Percentiles rank a stretch among this genome's conserved stretches.
Evolutionary conservation across 1,140 invertebrate species (phyloP).

Genomic region (Listronotus bonariensis): DNA sequence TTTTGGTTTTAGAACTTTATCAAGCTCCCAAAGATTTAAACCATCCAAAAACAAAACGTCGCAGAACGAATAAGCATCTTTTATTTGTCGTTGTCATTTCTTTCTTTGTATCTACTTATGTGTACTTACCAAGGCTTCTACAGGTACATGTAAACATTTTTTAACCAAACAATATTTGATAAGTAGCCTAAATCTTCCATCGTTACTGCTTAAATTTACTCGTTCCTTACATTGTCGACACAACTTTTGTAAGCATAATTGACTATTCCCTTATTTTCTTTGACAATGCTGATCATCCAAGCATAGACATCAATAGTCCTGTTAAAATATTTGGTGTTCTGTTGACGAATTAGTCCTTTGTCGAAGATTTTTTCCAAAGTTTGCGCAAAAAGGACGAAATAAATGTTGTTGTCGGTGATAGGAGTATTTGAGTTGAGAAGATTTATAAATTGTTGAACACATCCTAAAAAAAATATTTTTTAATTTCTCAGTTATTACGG

Average conservation of each 20-base stretch:
- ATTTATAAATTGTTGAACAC: conserved; percentile 57
- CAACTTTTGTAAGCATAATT: conserved; percentile 56
- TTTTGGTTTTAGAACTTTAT: too few relatives aligned
- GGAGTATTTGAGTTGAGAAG: conserved; percentile 36
- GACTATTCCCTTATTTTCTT: too few relatives aligned
- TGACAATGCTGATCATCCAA: conserved; percentile 58
- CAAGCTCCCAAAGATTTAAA: too few relatives aligned
- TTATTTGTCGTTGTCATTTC: too few relatives aligned
- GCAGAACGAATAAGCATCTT: too few relatives aligned
- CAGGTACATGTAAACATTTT: conserved; percentile 62
- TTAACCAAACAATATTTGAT: conserved; percentile 61
- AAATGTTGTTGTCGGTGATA: conserved; percentile 56
- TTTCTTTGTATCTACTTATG: too few relatives aligned
- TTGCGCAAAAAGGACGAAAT: conserved; percentile 56
- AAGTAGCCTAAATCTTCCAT: conserved; percentile 61
- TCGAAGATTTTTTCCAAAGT: conserved; percentile 60
- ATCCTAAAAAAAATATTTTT: conserved; percentile 58
- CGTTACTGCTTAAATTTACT: conserved; percentile 56
- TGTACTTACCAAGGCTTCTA: conserved; percentile 60
- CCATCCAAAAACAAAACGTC: too few relatives aligned
- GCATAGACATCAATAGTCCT: conserved; percentile 58
- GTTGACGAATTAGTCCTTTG: conserved; percentile 53
- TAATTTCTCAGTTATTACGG: too few relatives aligned
- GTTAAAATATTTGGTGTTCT: conserved; percentile 53
- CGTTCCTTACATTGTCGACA: conserved; percentile 57